Conservation (phyloP, 2,888 invertebrate genomes). For the Drosophila multiciliata region DNA sequence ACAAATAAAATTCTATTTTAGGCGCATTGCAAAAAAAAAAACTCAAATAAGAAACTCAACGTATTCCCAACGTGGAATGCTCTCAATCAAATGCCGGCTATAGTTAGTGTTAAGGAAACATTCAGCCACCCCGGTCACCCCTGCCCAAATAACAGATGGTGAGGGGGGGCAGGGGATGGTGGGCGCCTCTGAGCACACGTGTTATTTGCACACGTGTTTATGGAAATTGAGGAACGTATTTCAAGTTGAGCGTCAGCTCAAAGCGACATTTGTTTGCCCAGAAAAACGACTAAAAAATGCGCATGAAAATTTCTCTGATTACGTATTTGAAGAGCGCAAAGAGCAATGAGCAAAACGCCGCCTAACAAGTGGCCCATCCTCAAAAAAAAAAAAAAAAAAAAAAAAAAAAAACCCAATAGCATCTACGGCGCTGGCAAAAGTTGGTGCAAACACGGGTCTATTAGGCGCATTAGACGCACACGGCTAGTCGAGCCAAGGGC, state of each 20-base stretch:
- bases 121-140: conserved; percentile 9
- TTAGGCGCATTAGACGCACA: conserved; percentile 72
- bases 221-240: conserved; percentile 80
- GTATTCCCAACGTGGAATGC: conserved; percentile 19
- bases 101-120: conserved; percentile 62
- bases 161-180: too few species aligned
- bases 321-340: conserved; percentile 66
- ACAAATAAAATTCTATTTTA: conserved; percentile 77
- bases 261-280: conserved; percentile 64
- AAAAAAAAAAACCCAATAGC: neutral
- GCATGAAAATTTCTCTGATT: conserved; percentile 76
- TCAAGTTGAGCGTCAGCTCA: conserved; percentile 70
- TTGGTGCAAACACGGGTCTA: conserved; percentile 74
- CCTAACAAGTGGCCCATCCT: conserved; percentile 28
- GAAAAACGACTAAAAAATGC: conserved; percentile 63
- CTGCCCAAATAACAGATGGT: neutral
- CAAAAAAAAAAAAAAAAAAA: too few species aligned
- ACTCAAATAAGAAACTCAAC: conserved; percentile 60
- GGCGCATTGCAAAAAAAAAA: conserved; percentile 72
- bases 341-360: conserved; percentile 16
- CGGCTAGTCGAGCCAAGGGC: conserved; percentile 43
- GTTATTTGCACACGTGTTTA: conserved; percentile 83
- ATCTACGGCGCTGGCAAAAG: conserved; percentile 36
- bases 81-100: conserved; percentile 61
- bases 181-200: conserved; percentile 59